These are phyloP conservation scores for Lissocephala sabroskyi DNA, from an alignment of 2,888 invertebrate genomes.

Conservation along the genomic window DNA sequence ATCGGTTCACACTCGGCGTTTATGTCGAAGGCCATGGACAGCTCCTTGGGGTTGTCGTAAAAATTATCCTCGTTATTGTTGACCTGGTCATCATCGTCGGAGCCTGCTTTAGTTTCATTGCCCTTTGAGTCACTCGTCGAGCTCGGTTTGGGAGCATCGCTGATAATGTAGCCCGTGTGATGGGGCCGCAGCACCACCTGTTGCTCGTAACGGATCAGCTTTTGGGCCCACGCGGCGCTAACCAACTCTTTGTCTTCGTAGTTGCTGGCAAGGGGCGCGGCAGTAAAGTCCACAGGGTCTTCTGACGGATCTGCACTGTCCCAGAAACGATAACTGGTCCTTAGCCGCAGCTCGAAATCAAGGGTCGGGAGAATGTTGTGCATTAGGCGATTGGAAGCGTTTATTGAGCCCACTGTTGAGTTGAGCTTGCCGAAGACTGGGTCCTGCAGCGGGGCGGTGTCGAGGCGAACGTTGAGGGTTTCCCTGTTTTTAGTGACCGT, in stretches of 20 bases:
- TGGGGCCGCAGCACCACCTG: conserved; percentile 57
- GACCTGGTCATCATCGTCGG: conserved; percentile 68
- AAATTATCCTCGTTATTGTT: conserved; percentile 70
- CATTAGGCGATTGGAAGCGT: conserved; percentile 77
- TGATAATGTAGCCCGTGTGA: conserved; percentile 67
- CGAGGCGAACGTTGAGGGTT: conserved; percentile 69
- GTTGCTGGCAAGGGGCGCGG: conserved; percentile 15
- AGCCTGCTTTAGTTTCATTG: conserved; percentile 22
- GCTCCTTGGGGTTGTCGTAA: conserved; percentile 74
- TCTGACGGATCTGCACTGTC: conserved; percentile 28
- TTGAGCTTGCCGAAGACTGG: conserved; percentile 77
- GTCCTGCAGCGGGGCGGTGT: conserved; percentile 73
- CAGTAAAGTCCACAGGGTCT: conserved; percentile 42
- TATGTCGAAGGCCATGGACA: conserved; percentile 77
- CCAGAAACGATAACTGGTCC: conserved; percentile 67
- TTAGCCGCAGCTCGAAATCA: conserved; percentile 70
- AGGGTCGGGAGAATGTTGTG: conserved; percentile 76
- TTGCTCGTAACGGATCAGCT: conserved; percentile 38
- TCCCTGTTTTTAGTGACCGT: conserved; percentile 72
- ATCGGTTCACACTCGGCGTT: conserved; percentile 78
- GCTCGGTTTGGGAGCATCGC: conserved; percentile 63
- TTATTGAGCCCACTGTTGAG: conserved; percentile 76
- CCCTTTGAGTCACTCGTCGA: conserved; percentile 12
- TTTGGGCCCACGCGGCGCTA: conserved; percentile 42
- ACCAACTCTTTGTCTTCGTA: conserved; percentile 26